Base-by-base conservation (phyloP, 2,888 invertebrate species). In the Ennomos fuscantarius region DNA sequence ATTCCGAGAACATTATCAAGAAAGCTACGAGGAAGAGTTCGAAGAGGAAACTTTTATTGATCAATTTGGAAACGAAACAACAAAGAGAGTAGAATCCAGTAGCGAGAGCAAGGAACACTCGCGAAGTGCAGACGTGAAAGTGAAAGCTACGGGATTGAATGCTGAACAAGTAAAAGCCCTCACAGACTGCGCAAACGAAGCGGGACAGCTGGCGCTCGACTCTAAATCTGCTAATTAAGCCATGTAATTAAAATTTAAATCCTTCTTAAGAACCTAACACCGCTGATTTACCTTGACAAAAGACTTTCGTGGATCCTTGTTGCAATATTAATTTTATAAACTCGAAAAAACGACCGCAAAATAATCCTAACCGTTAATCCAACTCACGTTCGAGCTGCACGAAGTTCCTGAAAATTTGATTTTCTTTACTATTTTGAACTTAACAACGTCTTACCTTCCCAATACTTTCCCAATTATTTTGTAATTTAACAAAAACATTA, bases 1-100 rank as follows among this genome's bases (percentile, higher is more conserved):
- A 65, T 93, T 93, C 73, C 82, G 88, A 9, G 92, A 93, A 72
- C 82, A 83, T 2, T 93, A 83, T 68, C 81, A 87, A 59, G 87
- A 91, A 65, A 91, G 91, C 66, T 93, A 92, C 63, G 93, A 93
- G 56, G 93, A 93, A 63, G 92, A 91, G 60, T 91, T 90, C 42
- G 87, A 93, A 61, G 93, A 93, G 51, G 91, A 93, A 68, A 92
- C 91, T 11, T 87, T 86, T 58, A 93, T 79, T 13, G 93, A 93
- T 66, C 76, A 91, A 60, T 78, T 70, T 37, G 93, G 93, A 56
- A 93, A 93, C 57, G 84, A 79, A 50, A 90, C 91, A 6, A 92
- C 92, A 8, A 91, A 90, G 31, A 81, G 90, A 47, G 75, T 86
- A 8, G 93, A 93, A 62, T 86, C 92, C 1, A 93, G 93, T 72